Conservation (phyloP, 2,797 vertebrate species). For the Hemibagrus guttatus region DNA sequence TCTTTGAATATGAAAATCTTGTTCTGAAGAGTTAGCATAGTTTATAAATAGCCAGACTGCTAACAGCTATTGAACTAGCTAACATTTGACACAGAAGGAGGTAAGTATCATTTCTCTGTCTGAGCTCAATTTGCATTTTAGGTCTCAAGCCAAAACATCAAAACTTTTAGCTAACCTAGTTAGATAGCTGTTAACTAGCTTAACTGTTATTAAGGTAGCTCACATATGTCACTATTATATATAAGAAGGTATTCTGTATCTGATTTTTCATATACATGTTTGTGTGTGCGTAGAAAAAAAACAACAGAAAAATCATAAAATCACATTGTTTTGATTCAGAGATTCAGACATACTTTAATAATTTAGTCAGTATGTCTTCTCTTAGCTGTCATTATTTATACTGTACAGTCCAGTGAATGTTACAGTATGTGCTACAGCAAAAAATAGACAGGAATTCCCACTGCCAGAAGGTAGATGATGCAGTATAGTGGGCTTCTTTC, state of each 20-base stretch:
- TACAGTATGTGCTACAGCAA: constrained; percentile 32
- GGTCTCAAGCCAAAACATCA: too few species aligned
- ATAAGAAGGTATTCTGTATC: not conserved
- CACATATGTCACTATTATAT: not conserved
- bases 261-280: not conserved
- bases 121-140: too few species aligned
- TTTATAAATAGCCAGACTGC: not conserved
- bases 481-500: constrained; percentile 36
- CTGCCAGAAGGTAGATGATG: constrained; percentile 34
- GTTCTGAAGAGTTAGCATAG: not conserved
- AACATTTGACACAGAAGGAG: too few species aligned
- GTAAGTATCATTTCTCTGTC: too few species aligned
- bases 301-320: too few species aligned
- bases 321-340: not conserved
- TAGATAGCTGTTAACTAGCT: not conserved
- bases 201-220: not conserved
- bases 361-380: constrained; percentile 21
- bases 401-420: constrained; percentile 14
- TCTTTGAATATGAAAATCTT: not conserved
- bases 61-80: not conserved
- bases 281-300: too few species aligned
- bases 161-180: too few species aligned
- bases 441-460: constrained; percentile 30
- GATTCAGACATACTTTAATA: constrained; percentile 16
- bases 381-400: constrained; percentile 29